These are phyloP conservation scores for Spialia ferax DNA, from an alignment of 2,888 invertebrate species.

Conservation along the genomic window DNA sequence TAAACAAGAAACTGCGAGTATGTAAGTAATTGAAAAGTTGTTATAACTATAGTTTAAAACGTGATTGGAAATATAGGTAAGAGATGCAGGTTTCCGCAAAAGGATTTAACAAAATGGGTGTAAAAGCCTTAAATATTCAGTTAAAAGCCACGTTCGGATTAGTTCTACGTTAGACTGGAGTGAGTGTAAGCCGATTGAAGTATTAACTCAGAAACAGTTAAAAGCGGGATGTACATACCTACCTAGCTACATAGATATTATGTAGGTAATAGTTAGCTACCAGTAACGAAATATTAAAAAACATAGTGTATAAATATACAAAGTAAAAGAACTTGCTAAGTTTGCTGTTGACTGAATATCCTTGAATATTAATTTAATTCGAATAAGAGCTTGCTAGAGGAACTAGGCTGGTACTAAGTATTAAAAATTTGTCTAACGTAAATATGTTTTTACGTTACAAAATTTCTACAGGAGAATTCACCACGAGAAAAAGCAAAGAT, in stretches of 20 bases:
- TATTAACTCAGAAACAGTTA: conserved; percentile 16
- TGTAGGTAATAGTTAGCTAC: background rate
- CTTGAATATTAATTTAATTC: too few relatives aligned
- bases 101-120: conserved; percentile 32
- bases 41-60: too few relatives aligned
- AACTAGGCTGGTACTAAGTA: too few relatives aligned
- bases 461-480: background rate
- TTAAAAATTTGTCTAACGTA: too few relatives aligned
- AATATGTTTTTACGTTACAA: too few relatives aligned
- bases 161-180: conserved; percentile 28
- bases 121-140: conserved; percentile 32
- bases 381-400: too few relatives aligned
- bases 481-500: conserved; percentile 26
- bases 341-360: too few relatives aligned
- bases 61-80: background rate
- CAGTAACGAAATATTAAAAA: background rate
- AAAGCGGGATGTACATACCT: conserved; percentile 24
- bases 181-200: conserved; percentile 31
- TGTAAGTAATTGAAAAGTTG: too few relatives aligned
- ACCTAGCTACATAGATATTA: too few relatives aligned
- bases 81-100: conserved; percentile 3
- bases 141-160: conserved; percentile 31
- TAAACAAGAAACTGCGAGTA: too few relatives aligned
- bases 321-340: too few relatives aligned
- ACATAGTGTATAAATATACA: too few relatives aligned